A percentile compares a stretch with the other conserved stretches of the same genome.
phyloP scores from a whole-genome alignment of 2,888 invertebrate genomes.

The Cheilosia vulpina region DNA sequence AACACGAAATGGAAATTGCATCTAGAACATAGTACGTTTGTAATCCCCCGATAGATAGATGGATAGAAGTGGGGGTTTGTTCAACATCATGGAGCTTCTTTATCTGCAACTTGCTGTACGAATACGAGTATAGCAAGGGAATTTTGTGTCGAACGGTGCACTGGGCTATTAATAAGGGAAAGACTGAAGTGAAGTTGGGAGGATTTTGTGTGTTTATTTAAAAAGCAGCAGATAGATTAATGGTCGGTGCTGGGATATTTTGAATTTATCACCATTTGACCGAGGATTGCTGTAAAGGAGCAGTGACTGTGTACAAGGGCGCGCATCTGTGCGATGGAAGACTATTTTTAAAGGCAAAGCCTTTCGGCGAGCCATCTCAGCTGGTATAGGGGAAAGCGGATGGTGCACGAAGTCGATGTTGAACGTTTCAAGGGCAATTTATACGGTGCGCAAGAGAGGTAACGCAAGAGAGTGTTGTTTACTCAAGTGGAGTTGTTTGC shows the following conservation, averaged over 20 bases:
- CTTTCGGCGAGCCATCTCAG: slow-evolving; percentile 21
- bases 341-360: slow-evolving; percentile 28
- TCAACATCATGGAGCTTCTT: slow-evolving; percentile 53
- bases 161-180: slow-evolving; percentile 64
- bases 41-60: too few relatives aligned
- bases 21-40: slow-evolving; percentile 8
- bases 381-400: not conserved
- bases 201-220: slow-evolving; percentile 61
- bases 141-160: slow-evolving; percentile 41
- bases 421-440: slow-evolving; percentile 53
- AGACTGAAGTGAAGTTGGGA: slow-evolving; percentile 19
- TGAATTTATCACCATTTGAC: slow-evolving; percentile 70
- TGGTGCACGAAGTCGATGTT: not conserved
- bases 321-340: slow-evolving; percentile 49
- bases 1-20: slow-evolving; percentile 71
- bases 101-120: slow-evolving; percentile 37
- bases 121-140: not conserved
- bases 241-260: slow-evolving; percentile 53
- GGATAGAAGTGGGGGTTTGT: slow-evolving; percentile 18
- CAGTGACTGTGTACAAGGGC: slow-evolving; percentile 1
- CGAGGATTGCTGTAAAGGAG: slow-evolving; percentile 31
- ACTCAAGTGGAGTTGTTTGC: not conserved
- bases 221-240: slow-evolving; percentile 65
- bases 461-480: slow-evolving; percentile 13
- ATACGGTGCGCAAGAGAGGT: too few relatives aligned